Percentiles rank a stretch among this genome's conserved stretches.
Conservation (phyloP, 2,797 vertebrate species). For the Channallabes apus region DNA sequence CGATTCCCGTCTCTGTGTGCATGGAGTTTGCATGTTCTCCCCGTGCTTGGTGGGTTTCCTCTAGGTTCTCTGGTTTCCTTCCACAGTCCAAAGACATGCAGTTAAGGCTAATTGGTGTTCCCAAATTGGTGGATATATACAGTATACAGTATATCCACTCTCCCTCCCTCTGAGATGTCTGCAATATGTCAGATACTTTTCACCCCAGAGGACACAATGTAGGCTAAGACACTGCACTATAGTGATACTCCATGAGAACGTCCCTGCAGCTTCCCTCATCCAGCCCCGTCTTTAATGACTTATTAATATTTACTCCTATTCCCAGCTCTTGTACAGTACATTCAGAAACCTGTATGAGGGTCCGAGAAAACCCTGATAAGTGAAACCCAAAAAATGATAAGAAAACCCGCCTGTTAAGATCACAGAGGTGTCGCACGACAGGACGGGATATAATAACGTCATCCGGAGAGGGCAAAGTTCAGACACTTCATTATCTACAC, state of each 20-base stretch:
- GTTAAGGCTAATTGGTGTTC: too few species aligned
- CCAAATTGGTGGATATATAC: too few species aligned
- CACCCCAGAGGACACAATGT: not conserved
- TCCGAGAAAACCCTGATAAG: too few species aligned
- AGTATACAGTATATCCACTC: too few species aligned
- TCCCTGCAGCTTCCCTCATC: not conserved
- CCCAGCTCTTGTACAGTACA: not conserved
- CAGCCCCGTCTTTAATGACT: too few species aligned
- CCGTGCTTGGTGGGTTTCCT: too few species aligned
- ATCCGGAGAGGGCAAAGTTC: slow-evolving; percentile 25
- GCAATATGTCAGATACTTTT: not conserved
- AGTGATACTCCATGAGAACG: not conserved
- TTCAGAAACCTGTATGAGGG: not conserved
- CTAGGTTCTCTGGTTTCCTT: too few species aligned
- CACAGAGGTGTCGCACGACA: not conserved
- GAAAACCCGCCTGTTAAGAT: not conserved
- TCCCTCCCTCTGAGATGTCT: not conserved
- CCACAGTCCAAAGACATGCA: too few species aligned
- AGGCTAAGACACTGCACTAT: not conserved
- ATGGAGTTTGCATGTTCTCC: too few species aligned
- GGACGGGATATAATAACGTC: not conserved
- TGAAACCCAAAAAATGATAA: not conserved
- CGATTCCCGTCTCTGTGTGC: too few species aligned
- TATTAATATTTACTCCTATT: not conserved
- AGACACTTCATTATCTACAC: slow-evolving; percentile 19